Evolutionary conservation across 1,140 invertebrate genomes (phyloP).

Genomic region (Triops cancriformis): DNA sequence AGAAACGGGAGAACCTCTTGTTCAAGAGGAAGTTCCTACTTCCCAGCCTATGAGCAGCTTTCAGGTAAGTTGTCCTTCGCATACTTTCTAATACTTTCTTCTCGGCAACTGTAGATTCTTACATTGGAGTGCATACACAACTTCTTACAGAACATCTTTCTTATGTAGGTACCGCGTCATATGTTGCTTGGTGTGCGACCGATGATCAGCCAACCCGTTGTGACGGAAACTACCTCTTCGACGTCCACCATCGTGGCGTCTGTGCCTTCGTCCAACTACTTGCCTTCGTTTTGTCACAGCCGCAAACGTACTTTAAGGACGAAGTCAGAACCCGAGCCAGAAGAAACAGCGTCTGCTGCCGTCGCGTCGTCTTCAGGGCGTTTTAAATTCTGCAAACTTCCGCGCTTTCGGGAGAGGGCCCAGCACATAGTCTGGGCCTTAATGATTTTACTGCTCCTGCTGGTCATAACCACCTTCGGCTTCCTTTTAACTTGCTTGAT

Average conservation of each 20-base stretch:
- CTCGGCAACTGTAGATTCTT: no score
- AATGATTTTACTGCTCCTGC: constrained; percentile 16
- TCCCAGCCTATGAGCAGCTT: not conserved
- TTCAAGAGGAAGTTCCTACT: not conserved
- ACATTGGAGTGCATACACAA: no score
- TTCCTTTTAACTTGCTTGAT: constrained; percentile 24
- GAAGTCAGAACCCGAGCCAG: not conserved
- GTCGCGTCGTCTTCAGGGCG: no score
- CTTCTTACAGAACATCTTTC: not conserved
- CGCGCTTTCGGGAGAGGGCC: constrained; percentile 24
- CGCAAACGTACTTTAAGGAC: not conserved
- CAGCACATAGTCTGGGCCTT: constrained; percentile 19
- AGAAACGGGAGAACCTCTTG: not conserved
- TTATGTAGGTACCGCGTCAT: not conserved
- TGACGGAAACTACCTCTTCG: not conserved
- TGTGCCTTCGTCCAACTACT: not conserved
- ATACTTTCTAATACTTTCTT: not conserved
- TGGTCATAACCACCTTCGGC: constrained; percentile 19
- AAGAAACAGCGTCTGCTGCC: not conserved
- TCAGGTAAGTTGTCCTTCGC: not conserved
- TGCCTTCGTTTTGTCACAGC: constrained; percentile 15
- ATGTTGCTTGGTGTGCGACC: not conserved
- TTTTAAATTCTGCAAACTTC: constrained; percentile 18
- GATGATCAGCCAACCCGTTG: not conserved
- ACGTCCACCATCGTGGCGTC: not conserved